Evolutionary conservation across 2,888 invertebrate genomes (phyloP), one percentile per base, ranked within the genome.

Genomic region (Formica aserva): DNA sequence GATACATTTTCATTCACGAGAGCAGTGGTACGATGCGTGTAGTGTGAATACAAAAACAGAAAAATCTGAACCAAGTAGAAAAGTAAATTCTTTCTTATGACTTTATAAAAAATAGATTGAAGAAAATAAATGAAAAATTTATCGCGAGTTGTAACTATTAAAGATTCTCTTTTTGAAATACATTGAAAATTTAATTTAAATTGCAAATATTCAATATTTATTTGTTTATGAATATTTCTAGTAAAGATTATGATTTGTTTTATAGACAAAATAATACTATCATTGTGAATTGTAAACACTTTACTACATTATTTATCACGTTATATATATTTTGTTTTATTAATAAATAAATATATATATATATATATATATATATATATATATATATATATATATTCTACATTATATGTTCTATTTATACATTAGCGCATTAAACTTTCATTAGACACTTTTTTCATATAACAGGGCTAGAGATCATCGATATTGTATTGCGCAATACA

Each of bases 1-100:
- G 78, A 60, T 71, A 80, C 71, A 41, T 57, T 67, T 57, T 67
- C n/a, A 48, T 8, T 48, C 48, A 48, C 48, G 41, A 57, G 29
- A 41, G n/a, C 5, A n/a, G 22, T 13, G 9, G n/a, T 9, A 45
- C 4, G 18, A 26, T 5, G 9, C 1, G n/a, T 52, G 4, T n/a
- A 41, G 18, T 13, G 8, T 41, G 5, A 29, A 67, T 52, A 66
- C 2, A 8, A 48, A 48, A 48, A 48, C 0, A 41, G 29, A 57
- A 77, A 38, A 15, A 22, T 66, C 13, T 26, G 1, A 1, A 18
- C 1, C 8, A 41, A 18, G 29, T n/a, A 48, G n/a, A 48, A n/a
- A 48, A 48, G 13, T 45, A 32, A 15, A 8, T 41, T 15, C 5
- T 32, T 63, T 22, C 35, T 38, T 18, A 3, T 3, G 6, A 15